Conservation (phyloP, 2,113 vertebrate genomes). For the Eulacestoma nigropectus region DNA sequence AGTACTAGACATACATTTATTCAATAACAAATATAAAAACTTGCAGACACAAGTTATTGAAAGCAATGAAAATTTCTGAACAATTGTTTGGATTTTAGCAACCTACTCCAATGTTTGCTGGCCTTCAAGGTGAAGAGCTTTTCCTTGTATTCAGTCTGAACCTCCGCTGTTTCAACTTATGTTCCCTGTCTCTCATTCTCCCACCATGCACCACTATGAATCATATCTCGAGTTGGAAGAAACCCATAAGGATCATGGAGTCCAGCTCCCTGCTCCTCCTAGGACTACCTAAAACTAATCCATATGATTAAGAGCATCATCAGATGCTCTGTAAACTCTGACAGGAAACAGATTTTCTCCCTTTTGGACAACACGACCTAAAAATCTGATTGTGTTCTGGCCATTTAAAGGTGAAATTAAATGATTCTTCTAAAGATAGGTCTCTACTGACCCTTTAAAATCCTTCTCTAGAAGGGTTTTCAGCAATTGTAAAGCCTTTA, state of each 20-base stretch:
- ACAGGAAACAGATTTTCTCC: neutral
- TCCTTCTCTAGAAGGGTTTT: neutral
- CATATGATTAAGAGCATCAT: rapidly evolving
- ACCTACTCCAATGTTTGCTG: neutral
- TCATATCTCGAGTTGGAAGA: neutral
- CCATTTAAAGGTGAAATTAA: neutral
- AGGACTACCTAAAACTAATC: neutral
- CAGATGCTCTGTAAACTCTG: neutral
- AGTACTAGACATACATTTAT: neutral
- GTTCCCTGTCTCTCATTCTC: neutral
- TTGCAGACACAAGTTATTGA: neutral
- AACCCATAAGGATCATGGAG: too few relatives aligned
- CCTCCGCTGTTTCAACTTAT: neutral
- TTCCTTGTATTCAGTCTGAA: neutral
- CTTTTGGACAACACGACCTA: neutral
- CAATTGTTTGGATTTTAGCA: neutral
- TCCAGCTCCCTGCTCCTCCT: neutral
- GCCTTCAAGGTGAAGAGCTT: neutral
- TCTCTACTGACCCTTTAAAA: neutral
- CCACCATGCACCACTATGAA: neutral
- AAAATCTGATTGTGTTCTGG: neutral
- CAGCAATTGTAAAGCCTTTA: neutral
- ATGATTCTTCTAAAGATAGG: neutral
- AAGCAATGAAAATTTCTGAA: neutral
- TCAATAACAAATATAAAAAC: neutral